Base-by-base conservation (phyloP, 2,113 vertebrate genomes). In the Sisor rabdophorus region DNA sequence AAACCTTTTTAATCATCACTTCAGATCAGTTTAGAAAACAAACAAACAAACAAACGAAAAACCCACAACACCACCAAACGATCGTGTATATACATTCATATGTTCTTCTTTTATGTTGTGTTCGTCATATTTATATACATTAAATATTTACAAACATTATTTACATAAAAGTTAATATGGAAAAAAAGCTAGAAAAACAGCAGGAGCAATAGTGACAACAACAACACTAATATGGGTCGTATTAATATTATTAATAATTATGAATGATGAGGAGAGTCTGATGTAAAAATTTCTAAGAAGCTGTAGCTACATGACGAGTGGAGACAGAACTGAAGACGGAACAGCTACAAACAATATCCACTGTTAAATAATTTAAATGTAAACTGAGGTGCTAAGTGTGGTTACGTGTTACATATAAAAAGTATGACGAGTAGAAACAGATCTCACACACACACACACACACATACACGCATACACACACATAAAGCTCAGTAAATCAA, bases 351-450 rank as follows among this genome's bases (percentile, higher is more conserved):
- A 63, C 60, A 81, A 73, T 76, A 81, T 64, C 77, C 85, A 83
- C 80, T 71, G 67, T 84, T 83, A 86, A 87, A 84, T 86, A 85
- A 87, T 90, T 90, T 88, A 91, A 90, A 86, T 89, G 87, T 86
- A 85, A 85, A 79, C 81, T 80, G 88, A 81, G 86, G 85, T 87
- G 85, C 84, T 68, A 67, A 24, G 69, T 84, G 84, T 87, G 81
- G 85, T 81, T 83, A 75, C n/a, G 50, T 72, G 78, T 72, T 77
- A 59, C 9, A 54, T 75, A 65, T 65, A 75, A 50, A 69, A 36
- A 9, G 61, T 77, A 47, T 55, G 44, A 73, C 20, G 22, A 26
- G 55, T 59, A 13, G 28, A 65, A 71, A 86, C 75, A 22, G 13
- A 85, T 72, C 55, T 76, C 83, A 19, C 73, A 84, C 40, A 60